A percentile compares a stretch with the other conserved stretches of the same genome.
phyloP scores from a whole-genome alignment of 2,797 vertebrate species.

The Enteromius thamalakanensis region DNA sequence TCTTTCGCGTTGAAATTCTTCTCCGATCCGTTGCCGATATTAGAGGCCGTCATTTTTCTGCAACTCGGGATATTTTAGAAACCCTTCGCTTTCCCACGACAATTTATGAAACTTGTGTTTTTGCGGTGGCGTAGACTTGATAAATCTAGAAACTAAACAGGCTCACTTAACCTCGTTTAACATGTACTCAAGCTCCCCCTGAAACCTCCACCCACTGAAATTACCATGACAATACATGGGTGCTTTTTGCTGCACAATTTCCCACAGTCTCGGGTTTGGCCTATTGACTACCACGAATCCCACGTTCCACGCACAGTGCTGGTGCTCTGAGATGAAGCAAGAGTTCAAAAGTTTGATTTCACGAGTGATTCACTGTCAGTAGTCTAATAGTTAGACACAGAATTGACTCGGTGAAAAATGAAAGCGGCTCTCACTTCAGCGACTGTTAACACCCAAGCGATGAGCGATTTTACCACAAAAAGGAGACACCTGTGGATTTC shows the following conservation, averaged over 20 bases:
- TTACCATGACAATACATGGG: constrained; percentile 69
- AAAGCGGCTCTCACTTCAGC: neutral
- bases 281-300: neutral
- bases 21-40: constrained; percentile 59
- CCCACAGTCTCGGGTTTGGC: constrained; percentile 64
- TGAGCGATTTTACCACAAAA: neutral
- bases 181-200: constrained; percentile 54
- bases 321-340: neutral
- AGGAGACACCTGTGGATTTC: neutral
- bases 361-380: constrained; percentile 10
- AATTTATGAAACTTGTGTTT: neutral
- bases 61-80: neutral
- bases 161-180: constrained; percentile 55
- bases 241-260: constrained; percentile 64
- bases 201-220: constrained; percentile 59
- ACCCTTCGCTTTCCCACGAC: constrained; percentile 17
- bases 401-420: neutral
- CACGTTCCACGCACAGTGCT: constrained; percentile 17
- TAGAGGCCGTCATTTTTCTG: constrained; percentile 66
- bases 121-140: constrained; percentile 16
- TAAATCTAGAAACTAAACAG: constrained; percentile 16
- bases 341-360: constrained; percentile 32
- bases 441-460: neutral
- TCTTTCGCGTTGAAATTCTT: constrained; percentile 68
- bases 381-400: neutral